phyloP scores from a whole-genome alignment of 1,140 invertebrate species.

The Drosophila melanica region DNA sequence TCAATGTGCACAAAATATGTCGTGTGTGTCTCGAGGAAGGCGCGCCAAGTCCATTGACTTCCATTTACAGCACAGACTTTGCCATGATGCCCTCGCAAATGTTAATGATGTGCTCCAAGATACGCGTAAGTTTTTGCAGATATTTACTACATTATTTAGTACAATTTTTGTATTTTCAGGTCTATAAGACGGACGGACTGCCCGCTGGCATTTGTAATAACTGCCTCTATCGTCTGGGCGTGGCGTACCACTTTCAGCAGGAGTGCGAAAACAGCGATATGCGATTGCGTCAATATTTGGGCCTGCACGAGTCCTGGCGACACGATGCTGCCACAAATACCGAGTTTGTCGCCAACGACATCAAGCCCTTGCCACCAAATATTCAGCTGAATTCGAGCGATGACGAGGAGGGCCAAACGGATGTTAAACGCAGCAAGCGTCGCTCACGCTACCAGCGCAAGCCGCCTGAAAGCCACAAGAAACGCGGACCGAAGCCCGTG shows the following conservation, averaged over 20 bases:
- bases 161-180: conserved; percentile 82
- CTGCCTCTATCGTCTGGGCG: conserved; percentile 87
- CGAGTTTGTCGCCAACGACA: conserved; percentile 52
- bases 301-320: conserved; percentile 80
- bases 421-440: conserved; percentile 57
- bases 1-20: conserved; percentile 85
- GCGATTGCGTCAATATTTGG: conserved; percentile 86
- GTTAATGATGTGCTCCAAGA: conserved; percentile 87
- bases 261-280: conserved; percentile 87
- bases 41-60: conserved; percentile 84
- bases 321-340: conserved; percentile 82
- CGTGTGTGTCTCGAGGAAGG: conserved; percentile 87
- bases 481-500: conserved; percentile 86
- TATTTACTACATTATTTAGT: not conserved
- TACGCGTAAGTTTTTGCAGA: conserved; percentile 84
- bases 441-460: conserved; percentile 85
- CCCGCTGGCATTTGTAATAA: conserved; percentile 88
- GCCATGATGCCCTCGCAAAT: conserved; percentile 87
- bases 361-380: conserved; percentile 27
- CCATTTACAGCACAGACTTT: conserved; percentile 87
- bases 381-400: conserved; percentile 44
- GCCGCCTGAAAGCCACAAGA: conserved; percentile 85
- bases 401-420: conserved; percentile 61
- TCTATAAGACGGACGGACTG: conserved; percentile 87
- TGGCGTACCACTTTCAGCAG: conserved; percentile 88